Conservation (phyloP, 1,140 invertebrate species). For the Sycophaga agraensis region DNA sequence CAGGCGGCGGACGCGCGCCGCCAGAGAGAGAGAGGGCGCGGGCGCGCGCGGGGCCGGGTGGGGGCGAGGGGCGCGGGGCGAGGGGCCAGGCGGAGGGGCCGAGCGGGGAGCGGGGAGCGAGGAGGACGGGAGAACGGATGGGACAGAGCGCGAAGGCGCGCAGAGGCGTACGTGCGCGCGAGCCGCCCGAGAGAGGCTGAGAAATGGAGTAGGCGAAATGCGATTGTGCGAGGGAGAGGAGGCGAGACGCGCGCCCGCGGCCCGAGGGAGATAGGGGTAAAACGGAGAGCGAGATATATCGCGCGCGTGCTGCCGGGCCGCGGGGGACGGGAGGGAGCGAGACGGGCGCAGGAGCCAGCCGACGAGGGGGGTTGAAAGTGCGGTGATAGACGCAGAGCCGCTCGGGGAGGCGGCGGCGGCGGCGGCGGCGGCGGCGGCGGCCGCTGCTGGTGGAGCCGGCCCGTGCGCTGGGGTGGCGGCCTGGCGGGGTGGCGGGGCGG, state of each 20-base stretch:
- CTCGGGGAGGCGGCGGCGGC: neutral
- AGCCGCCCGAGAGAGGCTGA: constrained; percentile 10
- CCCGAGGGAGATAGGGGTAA: neutral
- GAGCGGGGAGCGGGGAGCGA: constrained; percentile 27
- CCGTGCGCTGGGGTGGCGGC: neutral
- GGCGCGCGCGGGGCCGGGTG: constrained; percentile 11
- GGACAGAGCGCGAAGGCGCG: neutral
- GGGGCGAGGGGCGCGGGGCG: neutral
- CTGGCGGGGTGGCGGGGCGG: neutral
- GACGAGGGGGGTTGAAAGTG: neutral
- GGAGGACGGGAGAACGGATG: constrained; percentile 29
- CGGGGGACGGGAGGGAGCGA: neutral
- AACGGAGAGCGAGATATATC: constrained; percentile 1
- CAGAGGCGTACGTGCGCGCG: neutral
- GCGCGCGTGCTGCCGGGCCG: too few species aligned
- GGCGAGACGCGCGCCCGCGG: constrained; percentile 14
- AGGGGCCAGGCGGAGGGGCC: constrained; percentile 25
- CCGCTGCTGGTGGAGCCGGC: neutral
- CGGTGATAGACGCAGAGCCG: neutral
- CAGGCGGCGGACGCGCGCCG: too few species aligned
- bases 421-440: neutral
- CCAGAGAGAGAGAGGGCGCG: constrained; percentile 26
- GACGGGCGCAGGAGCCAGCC: neutral
- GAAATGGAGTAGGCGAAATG: constrained; percentile 27
- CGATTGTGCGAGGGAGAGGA: constrained; percentile 23